Conservation (phyloP, 2,888 invertebrate species). For the Dexiosoma caninum region DNA sequence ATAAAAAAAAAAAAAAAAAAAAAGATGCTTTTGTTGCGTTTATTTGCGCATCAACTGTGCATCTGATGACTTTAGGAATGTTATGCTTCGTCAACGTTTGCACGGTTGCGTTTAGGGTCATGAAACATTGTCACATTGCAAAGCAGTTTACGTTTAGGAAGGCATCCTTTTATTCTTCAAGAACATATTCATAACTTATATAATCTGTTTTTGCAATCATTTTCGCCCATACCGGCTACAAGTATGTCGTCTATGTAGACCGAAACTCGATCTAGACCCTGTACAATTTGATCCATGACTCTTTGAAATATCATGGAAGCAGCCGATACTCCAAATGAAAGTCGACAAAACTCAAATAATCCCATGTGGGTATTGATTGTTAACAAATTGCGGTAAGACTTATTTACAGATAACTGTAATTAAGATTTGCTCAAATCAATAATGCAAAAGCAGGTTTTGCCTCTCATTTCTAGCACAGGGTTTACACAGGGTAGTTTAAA, state of each 20-base stretch:
- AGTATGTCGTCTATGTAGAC: no score
- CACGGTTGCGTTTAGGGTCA: no score
- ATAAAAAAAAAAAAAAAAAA: no score
- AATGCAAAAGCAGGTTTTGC: constrained; percentile 63
- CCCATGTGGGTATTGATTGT: constrained; percentile 67
- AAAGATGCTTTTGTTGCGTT: no score
- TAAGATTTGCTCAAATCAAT: constrained; percentile 30
- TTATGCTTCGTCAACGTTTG: no score
- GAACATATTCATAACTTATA: constrained; percentile 21
- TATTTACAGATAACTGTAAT: constrained; percentile 63
- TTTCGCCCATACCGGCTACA: constrained; percentile 35
- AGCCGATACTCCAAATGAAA: constrained; percentile 15
- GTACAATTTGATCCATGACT: constrained; percentile 39
- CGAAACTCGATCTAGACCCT: constrained; percentile 26
- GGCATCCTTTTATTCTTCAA: no score
- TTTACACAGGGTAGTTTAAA: constrained; percentile 54
- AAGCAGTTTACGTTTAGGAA: no score
- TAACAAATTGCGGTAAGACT: constrained; percentile 62
- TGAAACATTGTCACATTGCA: no score
- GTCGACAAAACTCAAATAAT: constrained; percentile 17
- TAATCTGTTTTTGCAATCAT: constrained; percentile 24
- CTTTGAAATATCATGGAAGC: constrained; percentile 37
- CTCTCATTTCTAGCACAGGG: constrained; percentile 41
- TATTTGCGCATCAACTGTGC: no score
- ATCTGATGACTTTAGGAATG: no score